These are phyloP conservation scores for Bettongia penicillata DNA, from an alignment of 2,113 vertebrate genomes.

Conservation along the genomic window DNA sequence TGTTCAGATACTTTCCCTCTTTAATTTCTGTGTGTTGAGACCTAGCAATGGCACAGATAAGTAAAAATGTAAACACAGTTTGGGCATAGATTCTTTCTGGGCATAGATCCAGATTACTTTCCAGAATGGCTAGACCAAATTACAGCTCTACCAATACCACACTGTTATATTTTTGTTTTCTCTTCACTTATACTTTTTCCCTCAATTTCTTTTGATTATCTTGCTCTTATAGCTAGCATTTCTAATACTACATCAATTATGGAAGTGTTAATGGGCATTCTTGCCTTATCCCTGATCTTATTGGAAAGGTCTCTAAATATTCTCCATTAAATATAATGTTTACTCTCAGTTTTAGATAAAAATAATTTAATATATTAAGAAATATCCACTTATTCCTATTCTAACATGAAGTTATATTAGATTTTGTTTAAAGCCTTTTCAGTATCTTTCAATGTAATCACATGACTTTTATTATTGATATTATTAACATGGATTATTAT, in stretches of 20 bases:
- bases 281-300: background rate
- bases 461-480: background rate
- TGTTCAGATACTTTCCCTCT: background rate
- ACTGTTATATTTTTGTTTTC: background rate
- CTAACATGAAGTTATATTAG: background rate
- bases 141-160: background rate
- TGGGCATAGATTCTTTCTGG: background rate
- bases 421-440: background rate
- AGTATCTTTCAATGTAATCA: background rate
- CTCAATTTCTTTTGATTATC: background rate
- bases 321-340: too few species aligned
- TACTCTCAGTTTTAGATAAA: background rate
- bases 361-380: background rate
- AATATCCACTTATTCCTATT: background rate
- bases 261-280: background rate
- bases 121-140: background rate
- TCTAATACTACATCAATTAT: background rate
- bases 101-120: background rate
- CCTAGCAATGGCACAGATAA: too few species aligned
- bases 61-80: background rate
- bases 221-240: background rate
- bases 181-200: background rate
- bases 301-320: background rate
- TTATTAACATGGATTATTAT: background rate
- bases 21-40: background rate